Evolutionary conservation across 2,113 vertebrate species (phyloP).

Genomic region (Vulpes ferrilata): DNA sequence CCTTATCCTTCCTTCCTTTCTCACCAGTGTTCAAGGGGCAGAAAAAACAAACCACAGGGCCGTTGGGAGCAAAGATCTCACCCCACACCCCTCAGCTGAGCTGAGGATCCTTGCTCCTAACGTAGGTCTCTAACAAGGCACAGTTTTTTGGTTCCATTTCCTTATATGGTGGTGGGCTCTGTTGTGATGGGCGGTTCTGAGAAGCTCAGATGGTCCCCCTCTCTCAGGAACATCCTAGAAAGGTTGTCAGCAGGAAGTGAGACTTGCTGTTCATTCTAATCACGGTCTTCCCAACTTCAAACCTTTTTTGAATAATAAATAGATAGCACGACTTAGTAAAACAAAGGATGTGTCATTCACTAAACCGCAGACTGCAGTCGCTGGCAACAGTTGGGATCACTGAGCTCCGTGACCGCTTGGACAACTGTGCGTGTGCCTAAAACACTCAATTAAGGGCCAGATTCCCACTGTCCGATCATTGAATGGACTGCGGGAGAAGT

Average conservation of each 20-base stretch:
- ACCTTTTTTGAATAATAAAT: not conserved
- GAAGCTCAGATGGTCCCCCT: not conserved
- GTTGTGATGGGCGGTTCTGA: not conserved
- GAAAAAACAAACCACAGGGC: not conserved
- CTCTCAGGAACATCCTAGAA: not conserved
- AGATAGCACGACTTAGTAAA: not conserved
- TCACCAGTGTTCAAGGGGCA: not conserved
- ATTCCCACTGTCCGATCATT: not conserved
- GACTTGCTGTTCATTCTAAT: not conserved
- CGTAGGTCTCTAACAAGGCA: not conserved
- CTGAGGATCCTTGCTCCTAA: not conserved
- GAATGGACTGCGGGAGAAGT: not conserved
- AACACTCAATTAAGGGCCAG: not conserved
- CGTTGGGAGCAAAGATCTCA: rapidly evolving
- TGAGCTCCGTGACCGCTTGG: not conserved
- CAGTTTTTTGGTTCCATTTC: not conserved
- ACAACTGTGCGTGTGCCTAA: not conserved
- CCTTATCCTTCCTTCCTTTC: not conserved
- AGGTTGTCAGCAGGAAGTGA: not conserved
- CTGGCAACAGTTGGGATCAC: not conserved
- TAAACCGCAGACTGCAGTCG: not conserved
- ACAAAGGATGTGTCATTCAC: not conserved
- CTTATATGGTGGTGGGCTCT: not conserved
- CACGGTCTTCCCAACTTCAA: not conserved
- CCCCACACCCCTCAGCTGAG: rapidly evolving